Conservation (phyloP, 2,888 invertebrate species). For the Pomacea canaliculata region DNA sequence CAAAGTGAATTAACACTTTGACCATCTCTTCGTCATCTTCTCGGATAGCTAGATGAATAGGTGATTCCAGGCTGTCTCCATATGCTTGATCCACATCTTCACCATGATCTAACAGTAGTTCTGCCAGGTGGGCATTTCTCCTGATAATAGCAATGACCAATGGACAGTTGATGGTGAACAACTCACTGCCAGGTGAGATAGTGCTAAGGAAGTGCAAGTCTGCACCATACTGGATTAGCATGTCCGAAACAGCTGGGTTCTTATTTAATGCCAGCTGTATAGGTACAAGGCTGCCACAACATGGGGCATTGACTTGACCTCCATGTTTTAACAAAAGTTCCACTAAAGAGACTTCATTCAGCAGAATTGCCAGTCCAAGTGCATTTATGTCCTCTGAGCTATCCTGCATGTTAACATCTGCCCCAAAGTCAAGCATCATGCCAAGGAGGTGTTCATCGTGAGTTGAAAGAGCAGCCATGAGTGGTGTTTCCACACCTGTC, state of each 20-base stretch:
- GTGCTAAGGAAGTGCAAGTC: constrained; percentile 40
- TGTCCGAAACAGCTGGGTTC: constrained; percentile 39
- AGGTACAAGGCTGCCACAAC: constrained; percentile 42
- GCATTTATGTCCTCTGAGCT: constrained; percentile 40
- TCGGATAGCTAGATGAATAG: constrained; percentile 42
- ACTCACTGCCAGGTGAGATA: constrained; percentile 30
- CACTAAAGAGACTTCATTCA: constrained; percentile 41
- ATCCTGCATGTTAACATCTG: constrained; percentile 38
- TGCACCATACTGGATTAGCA: constrained; percentile 46
- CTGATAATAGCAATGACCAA: constrained; percentile 41
- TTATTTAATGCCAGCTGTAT: constrained; percentile 47
- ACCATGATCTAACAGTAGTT: constrained; percentile 43
- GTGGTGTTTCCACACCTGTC: constrained; percentile 34
- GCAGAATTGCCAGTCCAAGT: constrained; percentile 42
- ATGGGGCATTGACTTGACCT: constrained; percentile 39
- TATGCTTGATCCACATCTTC: constrained; percentile 45
- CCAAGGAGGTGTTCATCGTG: constrained; percentile 40
- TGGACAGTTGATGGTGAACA: constrained; percentile 37
- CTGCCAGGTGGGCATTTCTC: constrained; percentile 39
- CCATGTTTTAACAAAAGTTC: constrained; percentile 42
- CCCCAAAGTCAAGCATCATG: constrained; percentile 42
- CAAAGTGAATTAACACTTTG: constrained; percentile 41
- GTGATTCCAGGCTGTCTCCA: constrained; percentile 37
- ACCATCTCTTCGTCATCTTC: constrained; percentile 38
- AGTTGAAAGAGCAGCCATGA: constrained; percentile 41